A percentile compares a stretch with the other conserved stretches of the same genome.
These are phyloP conservation scores for Apis mellifera DNA, from an alignment of 1,140 invertebrate genomes.

Conservation along the genomic window DNA sequence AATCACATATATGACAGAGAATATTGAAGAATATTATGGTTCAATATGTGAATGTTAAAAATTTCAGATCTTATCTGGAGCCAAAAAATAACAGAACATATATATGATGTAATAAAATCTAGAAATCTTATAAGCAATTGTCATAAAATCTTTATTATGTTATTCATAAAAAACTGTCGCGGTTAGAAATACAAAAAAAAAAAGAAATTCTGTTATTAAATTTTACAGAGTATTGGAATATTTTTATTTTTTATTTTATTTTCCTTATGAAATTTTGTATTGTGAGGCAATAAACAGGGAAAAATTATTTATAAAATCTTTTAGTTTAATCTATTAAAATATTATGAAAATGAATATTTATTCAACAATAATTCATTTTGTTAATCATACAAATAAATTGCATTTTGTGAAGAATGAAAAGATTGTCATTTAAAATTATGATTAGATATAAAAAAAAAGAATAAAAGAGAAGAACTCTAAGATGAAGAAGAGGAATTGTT, in stretches of 20 bases:
- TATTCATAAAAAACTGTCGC: background rate
- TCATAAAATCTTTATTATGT: conserved; percentile 19
- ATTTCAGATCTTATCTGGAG: background rate
- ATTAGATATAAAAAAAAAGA: background rate
- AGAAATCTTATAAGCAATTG: background rate
- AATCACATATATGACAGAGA: background rate
- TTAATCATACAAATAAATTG: too few species aligned
- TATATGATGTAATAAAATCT: background rate
- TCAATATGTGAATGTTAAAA: background rate
- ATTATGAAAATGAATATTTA: too few species aligned
- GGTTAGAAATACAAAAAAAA: background rate
- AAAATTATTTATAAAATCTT: too few species aligned
- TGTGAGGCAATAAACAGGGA: too few species aligned
- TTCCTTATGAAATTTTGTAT: background rate
- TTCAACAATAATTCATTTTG: too few species aligned
- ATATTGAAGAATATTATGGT: conserved; percentile 1
- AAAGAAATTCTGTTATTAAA: background rate
- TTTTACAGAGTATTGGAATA: background rate
- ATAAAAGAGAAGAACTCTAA: background rate
- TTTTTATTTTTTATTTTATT: background rate
- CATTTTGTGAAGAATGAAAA: background rate
- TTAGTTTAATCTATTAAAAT: too few species aligned
- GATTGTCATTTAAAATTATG: background rate
- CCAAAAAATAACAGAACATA: background rate
- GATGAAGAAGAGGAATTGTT: background rate